A percentile compares a stretch with the other conserved stretches of the same genome.
These are phyloP conservation scores for Zaprionus gabonicus DNA, from an alignment of 1,140 invertebrate genomes.

Conservation along the genomic window DNA sequence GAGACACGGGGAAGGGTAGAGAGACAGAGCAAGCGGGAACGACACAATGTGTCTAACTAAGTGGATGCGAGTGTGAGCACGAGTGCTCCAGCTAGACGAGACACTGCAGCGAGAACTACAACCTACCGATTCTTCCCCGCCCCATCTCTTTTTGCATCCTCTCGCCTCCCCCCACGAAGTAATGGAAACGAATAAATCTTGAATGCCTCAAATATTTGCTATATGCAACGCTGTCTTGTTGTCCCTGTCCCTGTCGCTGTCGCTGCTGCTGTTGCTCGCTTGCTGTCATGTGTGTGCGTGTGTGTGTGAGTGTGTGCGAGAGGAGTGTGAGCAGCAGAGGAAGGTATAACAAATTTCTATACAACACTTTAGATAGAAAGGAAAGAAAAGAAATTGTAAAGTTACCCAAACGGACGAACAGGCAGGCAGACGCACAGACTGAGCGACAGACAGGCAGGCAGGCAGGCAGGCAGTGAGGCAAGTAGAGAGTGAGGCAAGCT, in stretches of 20 bases:
- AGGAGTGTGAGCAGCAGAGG: not conserved
- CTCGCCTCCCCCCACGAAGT: not conserved
- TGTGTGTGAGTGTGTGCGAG: not conserved
- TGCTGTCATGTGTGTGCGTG: conserved; percentile 19
- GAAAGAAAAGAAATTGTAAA: conserved; percentile 48
- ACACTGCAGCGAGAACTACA: conserved; percentile 12
- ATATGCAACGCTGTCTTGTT: conserved; percentile 23
- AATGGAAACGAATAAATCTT: conserved; percentile 67
- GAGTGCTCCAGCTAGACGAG: conserved; percentile 21
- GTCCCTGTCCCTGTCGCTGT: not conserved
- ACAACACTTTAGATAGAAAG: conserved; percentile 34
- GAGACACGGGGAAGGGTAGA: too few relatives aligned
- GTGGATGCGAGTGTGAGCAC: conserved; percentile 20
- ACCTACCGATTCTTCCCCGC: not conserved
- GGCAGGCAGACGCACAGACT: not conserved
- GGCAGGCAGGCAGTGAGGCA: not conserved
- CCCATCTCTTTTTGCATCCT: not conserved
- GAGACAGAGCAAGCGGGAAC: not conserved
- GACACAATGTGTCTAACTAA: conserved; percentile 41
- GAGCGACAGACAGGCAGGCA: not conserved
- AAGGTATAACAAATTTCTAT: conserved; percentile 44
- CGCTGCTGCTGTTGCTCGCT: not conserved
- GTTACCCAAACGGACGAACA: conserved; percentile 23
- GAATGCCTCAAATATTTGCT: conserved; percentile 66
- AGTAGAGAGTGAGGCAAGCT: not conserved